Percentiles rank a stretch among this genome's conserved stretches.
Evolutionary conservation across 2,113 vertebrate species (phyloP).

Genomic region (Cyprinodon tularosa): DNA sequence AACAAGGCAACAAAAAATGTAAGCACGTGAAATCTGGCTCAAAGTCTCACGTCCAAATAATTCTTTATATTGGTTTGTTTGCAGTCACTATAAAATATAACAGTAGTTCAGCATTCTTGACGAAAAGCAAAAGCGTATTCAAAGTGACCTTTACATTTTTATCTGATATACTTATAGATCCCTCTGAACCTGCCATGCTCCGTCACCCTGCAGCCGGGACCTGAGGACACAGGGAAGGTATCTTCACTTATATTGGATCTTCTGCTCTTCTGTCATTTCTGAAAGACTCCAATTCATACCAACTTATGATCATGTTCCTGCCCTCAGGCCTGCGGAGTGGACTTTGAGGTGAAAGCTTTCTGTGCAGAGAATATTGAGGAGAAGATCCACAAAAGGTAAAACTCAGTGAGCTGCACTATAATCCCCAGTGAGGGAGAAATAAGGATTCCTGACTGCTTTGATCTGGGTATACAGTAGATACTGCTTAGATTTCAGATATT

Average conservation of each 20-base stretch:
- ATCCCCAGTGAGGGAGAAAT: background rate
- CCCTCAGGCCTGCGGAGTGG: constrained; percentile 93
- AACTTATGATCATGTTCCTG: background rate
- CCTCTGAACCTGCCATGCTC: constrained; percentile 94
- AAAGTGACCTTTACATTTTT: background rate
- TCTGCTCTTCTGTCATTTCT: background rate
- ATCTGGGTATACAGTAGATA: too few relatives aligned
- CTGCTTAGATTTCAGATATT: too few relatives aligned
- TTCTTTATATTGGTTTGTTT: too few relatives aligned
- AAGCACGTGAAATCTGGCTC: too few relatives aligned
- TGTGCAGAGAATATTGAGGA: constrained; percentile 93
- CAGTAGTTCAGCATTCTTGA: too few relatives aligned
- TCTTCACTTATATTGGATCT: background rate
- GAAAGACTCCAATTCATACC: background rate
- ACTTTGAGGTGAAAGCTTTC: constrained; percentile 97
- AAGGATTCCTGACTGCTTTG: background rate
- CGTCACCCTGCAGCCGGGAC: constrained; percentile 93
- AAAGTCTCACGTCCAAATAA: too few relatives aligned
- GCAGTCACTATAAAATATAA: too few relatives aligned
- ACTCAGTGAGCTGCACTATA: background rate
- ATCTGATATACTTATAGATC: constrained; percentile 78
- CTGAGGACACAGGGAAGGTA: constrained; percentile 96
- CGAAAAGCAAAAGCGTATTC: too few relatives aligned
- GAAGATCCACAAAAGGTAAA: constrained; percentile 95
- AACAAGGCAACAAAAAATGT: too few relatives aligned